These are phyloP conservation scores for Hyperoodon ampullatus DNA, from an alignment of 2,113 vertebrate genomes.

Conservation along the genomic window DNA sequence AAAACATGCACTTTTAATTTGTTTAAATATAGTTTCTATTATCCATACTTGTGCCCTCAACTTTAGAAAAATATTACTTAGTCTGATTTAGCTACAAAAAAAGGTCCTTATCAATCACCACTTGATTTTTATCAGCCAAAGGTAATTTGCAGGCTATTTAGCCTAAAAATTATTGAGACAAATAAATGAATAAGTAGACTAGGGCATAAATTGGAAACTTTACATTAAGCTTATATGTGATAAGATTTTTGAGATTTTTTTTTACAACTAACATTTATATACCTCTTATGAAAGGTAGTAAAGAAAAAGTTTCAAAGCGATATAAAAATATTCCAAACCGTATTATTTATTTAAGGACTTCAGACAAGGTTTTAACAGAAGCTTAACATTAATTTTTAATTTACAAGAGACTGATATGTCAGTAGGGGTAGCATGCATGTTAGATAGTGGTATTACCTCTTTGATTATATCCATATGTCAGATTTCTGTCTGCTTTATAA, in stretches of 20 bases:
- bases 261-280: not conserved
- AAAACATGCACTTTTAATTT: not conserved
- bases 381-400: not conserved
- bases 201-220: conserved; percentile 38
- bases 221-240: conserved; percentile 6
- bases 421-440: not conserved
- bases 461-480: not conserved
- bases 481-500: not conserved
- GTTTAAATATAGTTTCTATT: conserved; percentile 5
- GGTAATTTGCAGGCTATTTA: conserved; percentile 10
- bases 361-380: not conserved
- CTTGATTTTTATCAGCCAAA: conserved; percentile 45
- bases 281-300: not conserved
- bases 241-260: conserved; percentile 41
- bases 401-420: not conserved
- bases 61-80: conserved; percentile 34
- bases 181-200: conserved; percentile 18
- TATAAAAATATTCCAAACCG: not conserved
- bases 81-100: conserved; percentile 37
- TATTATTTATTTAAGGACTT: conserved; percentile 35
- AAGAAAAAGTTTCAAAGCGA: conserved; percentile 29
- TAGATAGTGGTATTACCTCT: not conserved
- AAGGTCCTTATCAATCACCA: not conserved
- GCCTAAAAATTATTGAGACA: conserved; percentile 3
- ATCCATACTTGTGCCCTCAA: not conserved